Conservation (phyloP, 2,113 vertebrate genomes). For the Origma solitaria region DNA sequence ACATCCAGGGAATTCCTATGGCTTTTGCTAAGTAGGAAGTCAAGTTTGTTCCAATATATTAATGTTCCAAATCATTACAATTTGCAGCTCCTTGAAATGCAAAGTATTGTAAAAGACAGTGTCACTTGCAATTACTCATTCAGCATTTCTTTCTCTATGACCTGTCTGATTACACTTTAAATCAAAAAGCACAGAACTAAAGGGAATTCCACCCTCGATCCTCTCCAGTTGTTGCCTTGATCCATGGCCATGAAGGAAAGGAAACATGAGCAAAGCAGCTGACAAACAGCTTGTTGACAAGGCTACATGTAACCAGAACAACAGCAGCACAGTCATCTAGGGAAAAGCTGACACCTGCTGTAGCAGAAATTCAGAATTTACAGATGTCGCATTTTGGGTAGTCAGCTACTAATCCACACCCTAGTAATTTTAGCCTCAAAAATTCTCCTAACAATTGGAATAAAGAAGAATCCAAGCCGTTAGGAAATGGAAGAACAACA, state of each 20-base stretch:
- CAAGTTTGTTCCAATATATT: neutral
- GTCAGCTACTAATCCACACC: slow-evolving; percentile 7
- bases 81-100: slow-evolving; percentile 16
- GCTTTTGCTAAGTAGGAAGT: slow-evolving; percentile 29
- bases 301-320: slow-evolving; percentile 17
- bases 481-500: neutral
- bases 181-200: neutral
- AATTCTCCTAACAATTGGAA: slow-evolving; percentile 11
- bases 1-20: slow-evolving; percentile 20
- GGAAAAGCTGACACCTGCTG: slow-evolving; percentile 57
- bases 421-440: neutral
- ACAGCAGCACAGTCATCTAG: slow-evolving; percentile 1
- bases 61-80: neutral
- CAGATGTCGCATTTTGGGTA: slow-evolving; percentile 29
- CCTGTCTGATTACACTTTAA: neutral
- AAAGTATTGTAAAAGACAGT: neutral
- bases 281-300: slow-evolving; percentile 46
- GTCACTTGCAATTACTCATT: neutral
- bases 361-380: slow-evolving; percentile 44
- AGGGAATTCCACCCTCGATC: neutral
- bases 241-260: neutral
- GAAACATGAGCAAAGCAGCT: neutral
- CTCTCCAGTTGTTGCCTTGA: neutral
- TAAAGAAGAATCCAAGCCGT: neutral
- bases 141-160: neutral